Evolutionary conservation across 2,797 vertebrate species (phyloP).

Genomic region (Acridotheres tristis): DNA sequence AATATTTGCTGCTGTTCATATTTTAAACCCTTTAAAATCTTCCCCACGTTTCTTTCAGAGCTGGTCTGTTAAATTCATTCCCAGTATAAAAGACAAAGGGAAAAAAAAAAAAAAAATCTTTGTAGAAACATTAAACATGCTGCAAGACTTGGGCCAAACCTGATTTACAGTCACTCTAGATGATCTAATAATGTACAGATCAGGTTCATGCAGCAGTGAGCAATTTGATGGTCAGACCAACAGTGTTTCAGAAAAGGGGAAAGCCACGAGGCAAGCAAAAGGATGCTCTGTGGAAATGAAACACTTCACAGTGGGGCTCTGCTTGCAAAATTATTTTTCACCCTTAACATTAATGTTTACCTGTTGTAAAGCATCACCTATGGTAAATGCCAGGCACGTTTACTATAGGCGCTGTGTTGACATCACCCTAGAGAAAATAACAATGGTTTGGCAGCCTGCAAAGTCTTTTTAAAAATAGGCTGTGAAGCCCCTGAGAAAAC

Average conservation of each 20-base stretch:
- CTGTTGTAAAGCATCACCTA: neutral
- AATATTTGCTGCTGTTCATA: neutral
- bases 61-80: neutral
- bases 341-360: neutral
- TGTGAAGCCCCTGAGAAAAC: constrained; percentile 77
- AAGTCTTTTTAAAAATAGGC: constrained; percentile 78
- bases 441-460: constrained; percentile 64
- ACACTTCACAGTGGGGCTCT: neutral
- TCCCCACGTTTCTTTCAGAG: neutral
- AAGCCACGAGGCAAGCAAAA: neutral
- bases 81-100: neutral
- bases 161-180: constrained; percentile 40
- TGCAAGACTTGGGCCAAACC: constrained; percentile 11
- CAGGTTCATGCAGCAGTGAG: constrained; percentile 59
- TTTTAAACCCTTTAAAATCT: neutral
- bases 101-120: neutral
- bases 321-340: neutral
- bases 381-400: neutral
- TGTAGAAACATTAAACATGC: neutral
- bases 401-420: neutral
- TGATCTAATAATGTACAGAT: constrained; percentile 60
- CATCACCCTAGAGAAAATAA: constrained; percentile 31
- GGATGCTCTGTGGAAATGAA: neutral
- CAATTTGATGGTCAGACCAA: constrained; percentile 33
- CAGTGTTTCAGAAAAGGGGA: constrained; percentile 5